phyloP scores from a whole-genome alignment of 2,888 invertebrate genomes.

The Catocala nupta region DNA sequence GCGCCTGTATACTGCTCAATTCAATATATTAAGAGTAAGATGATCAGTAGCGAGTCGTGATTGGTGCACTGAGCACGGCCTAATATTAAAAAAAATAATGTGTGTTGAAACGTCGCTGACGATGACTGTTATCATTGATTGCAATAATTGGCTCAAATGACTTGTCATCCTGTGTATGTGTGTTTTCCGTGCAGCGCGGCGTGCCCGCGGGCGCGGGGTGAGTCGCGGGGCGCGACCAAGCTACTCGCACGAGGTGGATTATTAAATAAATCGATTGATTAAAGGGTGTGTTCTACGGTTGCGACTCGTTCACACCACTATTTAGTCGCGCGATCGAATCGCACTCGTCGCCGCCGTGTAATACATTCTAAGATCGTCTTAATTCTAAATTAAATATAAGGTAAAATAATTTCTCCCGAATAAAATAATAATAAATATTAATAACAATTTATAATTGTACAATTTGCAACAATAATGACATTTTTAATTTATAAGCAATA shows the following conservation, averaged over 20 bases:
- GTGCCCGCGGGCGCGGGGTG: too few relatives aligned
- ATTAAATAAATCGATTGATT: constrained; percentile 46
- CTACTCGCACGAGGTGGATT: constrained; percentile 37
- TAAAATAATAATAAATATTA: constrained; percentile 44
- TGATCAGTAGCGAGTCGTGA: constrained; percentile 71
- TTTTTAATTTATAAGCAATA: constrained; percentile 57
- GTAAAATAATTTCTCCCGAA: constrained; percentile 48
- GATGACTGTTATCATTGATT: constrained; percentile 61
- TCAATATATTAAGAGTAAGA: constrained; percentile 76
- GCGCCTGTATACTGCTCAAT: constrained; percentile 83
- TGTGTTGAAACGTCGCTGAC: constrained; percentile 57
- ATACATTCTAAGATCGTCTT: constrained; percentile 43
- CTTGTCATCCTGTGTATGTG: constrained; percentile 42
- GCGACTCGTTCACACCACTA: constrained; percentile 20
- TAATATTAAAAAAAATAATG: constrained; percentile 58
- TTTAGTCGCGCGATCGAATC: constrained; percentile 11
- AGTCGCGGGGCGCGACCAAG: neutral
- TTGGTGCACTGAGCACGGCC: constrained; percentile 73
- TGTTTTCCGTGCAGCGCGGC: constrained; percentile 19
- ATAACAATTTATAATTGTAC: constrained; percentile 50
- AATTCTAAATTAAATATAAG: constrained; percentile 58
- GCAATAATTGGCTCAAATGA: constrained; percentile 57
- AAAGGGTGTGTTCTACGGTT: constrained; percentile 36
- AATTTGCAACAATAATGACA: constrained; percentile 52
- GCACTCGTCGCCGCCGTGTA: constrained; percentile 29